A percentile compares a stretch with the other conserved stretches of the same genome.
phyloP scores from a whole-genome alignment of 2,888 invertebrate species.

The Macropis europaea region DNA sequence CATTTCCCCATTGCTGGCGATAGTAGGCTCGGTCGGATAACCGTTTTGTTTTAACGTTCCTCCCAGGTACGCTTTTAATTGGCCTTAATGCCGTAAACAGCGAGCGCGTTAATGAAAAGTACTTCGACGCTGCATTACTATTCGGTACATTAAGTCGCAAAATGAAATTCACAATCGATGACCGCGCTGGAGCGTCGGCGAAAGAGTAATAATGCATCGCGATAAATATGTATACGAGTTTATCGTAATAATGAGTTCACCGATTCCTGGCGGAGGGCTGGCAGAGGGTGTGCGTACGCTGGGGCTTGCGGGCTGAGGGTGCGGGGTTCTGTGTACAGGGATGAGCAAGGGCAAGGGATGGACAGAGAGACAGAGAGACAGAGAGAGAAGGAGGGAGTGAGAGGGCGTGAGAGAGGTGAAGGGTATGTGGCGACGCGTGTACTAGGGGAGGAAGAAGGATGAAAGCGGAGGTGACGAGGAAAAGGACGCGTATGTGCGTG shows the following conservation, averaged over 20 bases:
- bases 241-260: constrained; percentile 76
- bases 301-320: not conserved
- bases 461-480: too few relatives aligned
- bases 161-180: constrained; percentile 78
- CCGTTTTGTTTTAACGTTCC: constrained; percentile 54
- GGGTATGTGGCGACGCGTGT: too few relatives aligned
- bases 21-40: constrained; percentile 48
- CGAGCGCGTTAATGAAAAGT: constrained; percentile 75
- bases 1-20: not conserved
- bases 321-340: too few relatives aligned
- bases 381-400: not conserved
- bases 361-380: not conserved
- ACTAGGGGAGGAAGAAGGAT: too few relatives aligned
- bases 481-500: constrained; percentile 3
- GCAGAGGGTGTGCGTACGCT: constrained; percentile 13
- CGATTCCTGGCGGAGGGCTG: constrained; percentile 63
- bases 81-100: constrained; percentile 73
- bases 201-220: constrained; percentile 73
- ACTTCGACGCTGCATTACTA: constrained; percentile 73
- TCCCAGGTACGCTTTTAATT: constrained; percentile 71
- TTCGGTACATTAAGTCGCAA: constrained; percentile 77
- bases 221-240: constrained; percentile 72
- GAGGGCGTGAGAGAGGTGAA: not conserved
- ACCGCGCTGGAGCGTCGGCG: constrained; percentile 65
- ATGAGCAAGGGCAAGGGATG: not conserved